Evolutionary conservation across 2,113 vertebrate species (phyloP), one percentile per base, ranked within the genome.

Genomic region (Gymnorhina tibicen): DNA sequence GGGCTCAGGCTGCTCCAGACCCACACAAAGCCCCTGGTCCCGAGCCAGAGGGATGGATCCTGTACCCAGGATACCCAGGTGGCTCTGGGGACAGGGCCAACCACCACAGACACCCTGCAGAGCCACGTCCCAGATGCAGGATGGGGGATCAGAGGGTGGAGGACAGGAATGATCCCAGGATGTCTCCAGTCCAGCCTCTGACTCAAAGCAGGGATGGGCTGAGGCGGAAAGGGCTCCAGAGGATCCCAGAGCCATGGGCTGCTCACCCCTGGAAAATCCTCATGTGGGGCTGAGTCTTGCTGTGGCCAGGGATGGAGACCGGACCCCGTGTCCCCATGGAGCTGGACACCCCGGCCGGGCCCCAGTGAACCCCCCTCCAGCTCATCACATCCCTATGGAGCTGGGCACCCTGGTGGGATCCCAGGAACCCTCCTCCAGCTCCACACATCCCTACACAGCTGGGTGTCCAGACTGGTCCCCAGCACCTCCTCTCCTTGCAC

Each of bases 331-430:
- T 27, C 28, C 52, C 55, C 24, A 5, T 7, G 30, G 52, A 75
- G 23, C 17, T 46, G 39, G 64, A 33, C 2, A 5, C 22, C 3
- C 22, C 37, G 18, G 42, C 13, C 0, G 0, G 58, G 73, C 15
- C 28, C 28, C 62, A 28, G 0, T 4, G 46, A 35, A 35, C 39
- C 35, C 24, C 10, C 22, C 20, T 39, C 15, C 28, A 73, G 3
- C 42, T 47, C 35, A 10, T 19, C 44, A 18, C 26, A 13, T 27
- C 39, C 55, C 59, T 59, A 1, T 4, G 3, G 44, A 35, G 68
- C 44, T 58, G 37, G 24, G 4, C 6, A 5, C 11, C 10, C 8
- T 26, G 2, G 5, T 39, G 44, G 27, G 12, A 55, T 9, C 27
- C 50, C 62, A 56, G 50, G n/a, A n/a, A n/a, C n/a, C n/a, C n/a